These are phyloP conservation scores for Dendroctonus ponderosae DNA, from an alignment of 1,140 invertebrate genomes.

Conservation along the genomic window DNA sequence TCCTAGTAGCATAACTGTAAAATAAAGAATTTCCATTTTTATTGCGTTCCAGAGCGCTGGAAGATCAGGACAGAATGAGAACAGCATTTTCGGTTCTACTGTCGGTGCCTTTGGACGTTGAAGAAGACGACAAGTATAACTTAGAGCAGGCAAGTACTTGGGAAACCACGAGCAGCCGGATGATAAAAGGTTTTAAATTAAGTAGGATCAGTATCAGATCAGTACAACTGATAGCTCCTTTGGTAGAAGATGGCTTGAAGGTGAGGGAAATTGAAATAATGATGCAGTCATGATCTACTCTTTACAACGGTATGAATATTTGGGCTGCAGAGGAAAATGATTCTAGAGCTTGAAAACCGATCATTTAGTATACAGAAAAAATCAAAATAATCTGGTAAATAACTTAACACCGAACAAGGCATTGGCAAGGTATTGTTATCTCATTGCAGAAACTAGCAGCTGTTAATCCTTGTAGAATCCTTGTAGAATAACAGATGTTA, in stretches of 20 bases:
- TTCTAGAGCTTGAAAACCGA: too few relatives aligned
- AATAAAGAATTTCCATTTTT: constrained; percentile 1
- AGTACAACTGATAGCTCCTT: constrained; percentile 87
- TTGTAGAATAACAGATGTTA: too few relatives aligned
- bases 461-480: too few relatives aligned
- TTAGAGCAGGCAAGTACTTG: constrained; percentile 42
- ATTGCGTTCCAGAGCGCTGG: constrained; percentile 65
- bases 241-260: constrained; percentile 79
- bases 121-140: constrained; percentile 79
- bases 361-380: too few relatives aligned
- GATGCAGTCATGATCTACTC: background rate
- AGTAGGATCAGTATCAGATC: too few relatives aligned
- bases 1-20: too few relatives aligned
- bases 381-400: too few relatives aligned
- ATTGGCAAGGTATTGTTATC: too few relatives aligned
- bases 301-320: background rate
- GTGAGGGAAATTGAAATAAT: constrained; percentile 50
- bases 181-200: background rate
- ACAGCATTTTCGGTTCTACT: constrained; percentile 86
- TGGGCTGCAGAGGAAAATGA: background rate
- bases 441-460: too few relatives aligned
- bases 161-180: background rate
- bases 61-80: constrained; percentile 93
- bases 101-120: constrained; percentile 79
- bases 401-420: too few relatives aligned